Evolutionary conservation across 2,888 invertebrate species (phyloP).

Genomic region (Plutella xylostella): DNA sequence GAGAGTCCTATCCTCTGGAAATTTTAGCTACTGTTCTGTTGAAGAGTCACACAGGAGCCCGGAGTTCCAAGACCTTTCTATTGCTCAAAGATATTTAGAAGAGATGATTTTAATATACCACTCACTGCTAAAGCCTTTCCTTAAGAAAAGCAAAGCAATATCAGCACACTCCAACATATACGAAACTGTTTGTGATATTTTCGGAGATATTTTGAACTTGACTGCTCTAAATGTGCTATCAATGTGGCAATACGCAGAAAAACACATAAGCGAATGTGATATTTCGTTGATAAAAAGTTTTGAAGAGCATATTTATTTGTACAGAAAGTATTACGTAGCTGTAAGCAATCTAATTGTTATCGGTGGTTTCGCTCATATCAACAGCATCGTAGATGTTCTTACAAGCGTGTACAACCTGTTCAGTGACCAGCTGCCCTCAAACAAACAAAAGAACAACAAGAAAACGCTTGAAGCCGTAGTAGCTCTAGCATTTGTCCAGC

Average conservation of each 20-base stretch:
- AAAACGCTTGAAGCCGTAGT: constrained; percentile 71
- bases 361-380: constrained; percentile 76
- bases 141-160: constrained; percentile 71
- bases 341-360: constrained; percentile 80
- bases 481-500: constrained; percentile 71
- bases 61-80: constrained; percentile 65
- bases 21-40: constrained; percentile 55
- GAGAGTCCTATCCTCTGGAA: constrained; percentile 59
- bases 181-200: constrained; percentile 75
- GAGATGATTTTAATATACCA: constrained; percentile 74
- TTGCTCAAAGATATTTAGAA: constrained; percentile 78
- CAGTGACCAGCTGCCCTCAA: constrained; percentile 65
- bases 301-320: constrained; percentile 78
- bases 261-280: constrained; percentile 74
- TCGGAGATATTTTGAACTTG: constrained; percentile 76
- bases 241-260: constrained; percentile 76
- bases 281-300: constrained; percentile 76
- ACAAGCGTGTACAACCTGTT: constrained; percentile 67
- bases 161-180: constrained; percentile 70
- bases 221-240: constrained; percentile 76
- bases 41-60: constrained; percentile 46
- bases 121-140: constrained; percentile 73
- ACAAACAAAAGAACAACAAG: constrained; percentile 65
- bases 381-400: constrained; percentile 72
- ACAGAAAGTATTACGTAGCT: constrained; percentile 77